Base-by-base conservation (phyloP, 2,797 vertebrate genomes). In the Takifugu rubripes region DNA sequence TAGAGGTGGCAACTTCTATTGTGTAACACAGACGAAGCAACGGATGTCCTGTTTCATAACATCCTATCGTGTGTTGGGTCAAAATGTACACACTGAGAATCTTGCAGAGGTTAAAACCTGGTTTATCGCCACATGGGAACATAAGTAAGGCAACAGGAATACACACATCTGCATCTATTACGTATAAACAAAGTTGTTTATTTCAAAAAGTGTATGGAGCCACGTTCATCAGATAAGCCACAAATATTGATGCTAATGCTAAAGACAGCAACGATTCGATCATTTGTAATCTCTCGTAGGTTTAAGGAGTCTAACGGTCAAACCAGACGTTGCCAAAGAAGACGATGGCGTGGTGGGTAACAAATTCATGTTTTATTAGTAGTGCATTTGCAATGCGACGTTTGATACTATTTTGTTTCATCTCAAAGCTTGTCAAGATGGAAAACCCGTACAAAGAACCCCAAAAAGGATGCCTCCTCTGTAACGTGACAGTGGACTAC, bases 401-500 rank as follows among this genome's bases (percentile, higher is more conserved):
- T 26, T 49, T 25, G 15, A 11, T 26, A 3, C 15, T 31, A 9
- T 31, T 36, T 26, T 12, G 9, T 12, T 52, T 55, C 33, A 25
- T 61, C 42, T 26, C 49, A 2, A 9, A 98, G 97, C 87, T 94
- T 1, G 59, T 92, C 10, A 33, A 88, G 54, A 94, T 96, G 87
- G 94, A 96, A 50, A 96, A 96, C 68, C 96, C 96, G 2, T 98
- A 89, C 64, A 92, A 92, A 76, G 89, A 94, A 9, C 87, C 92
- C 21, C 84, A 80, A 56, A 93, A 91, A 78, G 93, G 72, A 50
- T 99, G 97, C 54, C 6, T 93, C 17, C 90, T 99, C 27, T 97
- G 95, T 66, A 89, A 82, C 27, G 62, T 94, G 72, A 57, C 70
- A 0, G 89, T 98, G 59, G 93, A 98, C 76, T 96, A 89, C 74